Base-by-base conservation (phyloP, 2,113 vertebrate species). In the Mugil cephalus region DNA sequence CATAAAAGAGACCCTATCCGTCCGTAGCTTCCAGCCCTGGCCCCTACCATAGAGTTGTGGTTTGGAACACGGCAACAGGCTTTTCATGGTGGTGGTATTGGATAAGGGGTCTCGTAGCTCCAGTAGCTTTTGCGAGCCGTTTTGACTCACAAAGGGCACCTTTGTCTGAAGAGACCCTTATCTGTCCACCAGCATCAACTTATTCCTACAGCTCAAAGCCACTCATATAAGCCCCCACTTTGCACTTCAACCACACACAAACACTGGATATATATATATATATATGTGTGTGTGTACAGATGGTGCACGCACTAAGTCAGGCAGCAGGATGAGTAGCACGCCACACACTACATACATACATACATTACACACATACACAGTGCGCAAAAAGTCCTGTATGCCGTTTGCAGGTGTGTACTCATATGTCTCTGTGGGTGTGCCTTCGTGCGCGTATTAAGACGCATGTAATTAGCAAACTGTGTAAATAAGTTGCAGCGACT, bases 141-240 rank as follows among this genome's bases (percentile, higher is more conserved):
- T 58, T 42, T 19, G 61, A 19, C 58, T 55, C 65, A 88, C 84
- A 92, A 84, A 87, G 73, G 69, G 7, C 15, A 4, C 34, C 83
- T 87, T 89, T 92, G 88, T 92, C 50, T 65, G 35, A 34, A 13
- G 47, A 35, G 36, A 56, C 66, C 67, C 87, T 86, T 90, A 92
- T 89, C 84, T 82, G 58, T 67, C 24, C 74, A 59, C 64, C 73
- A 80, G 62, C 79, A 75, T 84, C 71, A 77, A 85, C 80, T 80
- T 75, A 82, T 86, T 81, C 72, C 81, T 72, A 35, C 82, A 52
- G 54, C 74, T 80, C 80, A 68, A 62, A 75, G 47, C 67, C 76
- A 55, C 75, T 82, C 55, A 43, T 65, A 79, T 73, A 86, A 87
- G 80, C 62, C 56, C 56, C 48, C 55, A 80, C 67, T 85, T 87